These are phyloP conservation scores for Synergus umbraculus DNA, from an alignment of 2,888 invertebrate genomes.

Conservation along the genomic window DNA sequence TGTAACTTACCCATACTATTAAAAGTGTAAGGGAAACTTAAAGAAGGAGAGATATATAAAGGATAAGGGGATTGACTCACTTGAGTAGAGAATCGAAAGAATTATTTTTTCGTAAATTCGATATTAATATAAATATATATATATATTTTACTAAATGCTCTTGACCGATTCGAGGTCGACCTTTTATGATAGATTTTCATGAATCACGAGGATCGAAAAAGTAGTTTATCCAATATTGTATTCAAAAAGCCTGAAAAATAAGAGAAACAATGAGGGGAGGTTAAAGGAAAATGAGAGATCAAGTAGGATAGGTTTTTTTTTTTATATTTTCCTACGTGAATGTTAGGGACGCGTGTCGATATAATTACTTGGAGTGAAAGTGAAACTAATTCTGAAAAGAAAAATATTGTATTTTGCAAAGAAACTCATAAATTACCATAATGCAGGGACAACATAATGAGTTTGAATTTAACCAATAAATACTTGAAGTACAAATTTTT, in stretches of 20 bases:
- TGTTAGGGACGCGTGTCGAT: constrained; percentile 53
- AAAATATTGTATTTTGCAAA: constrained; percentile 49
- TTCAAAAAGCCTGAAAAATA: constrained; percentile 31
- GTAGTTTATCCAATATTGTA: constrained; percentile 13
- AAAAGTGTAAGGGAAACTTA: not conserved
- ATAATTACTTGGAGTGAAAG: constrained; percentile 49
- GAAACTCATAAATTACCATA: constrained; percentile 33
- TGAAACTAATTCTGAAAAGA: constrained; percentile 31
- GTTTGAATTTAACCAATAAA: constrained; percentile 2
- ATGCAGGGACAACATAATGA: constrained; percentile 13
- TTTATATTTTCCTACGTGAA: constrained; percentile 67
- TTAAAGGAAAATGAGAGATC: constrained; percentile 44
- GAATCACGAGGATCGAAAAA: constrained; percentile 30
- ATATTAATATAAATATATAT: constrained; percentile 66
- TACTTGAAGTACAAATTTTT: constrained; percentile 44
- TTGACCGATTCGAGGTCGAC: constrained; percentile 45
- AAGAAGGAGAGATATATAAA: constrained; percentile 1
- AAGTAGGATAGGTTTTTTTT: constrained; percentile 58
- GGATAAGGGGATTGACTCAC: not conserved
- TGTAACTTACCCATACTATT: not conserved
- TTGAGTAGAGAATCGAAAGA: constrained; percentile 43
- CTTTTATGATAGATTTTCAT: constrained; percentile 49
- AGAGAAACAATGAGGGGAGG: constrained; percentile 38
- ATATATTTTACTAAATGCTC: constrained; percentile 64
- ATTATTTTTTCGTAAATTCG: constrained; percentile 60